phyloP scores from a whole-genome alignment of 2,888 invertebrate genomes.

The Pollenia amentaria region DNA sequence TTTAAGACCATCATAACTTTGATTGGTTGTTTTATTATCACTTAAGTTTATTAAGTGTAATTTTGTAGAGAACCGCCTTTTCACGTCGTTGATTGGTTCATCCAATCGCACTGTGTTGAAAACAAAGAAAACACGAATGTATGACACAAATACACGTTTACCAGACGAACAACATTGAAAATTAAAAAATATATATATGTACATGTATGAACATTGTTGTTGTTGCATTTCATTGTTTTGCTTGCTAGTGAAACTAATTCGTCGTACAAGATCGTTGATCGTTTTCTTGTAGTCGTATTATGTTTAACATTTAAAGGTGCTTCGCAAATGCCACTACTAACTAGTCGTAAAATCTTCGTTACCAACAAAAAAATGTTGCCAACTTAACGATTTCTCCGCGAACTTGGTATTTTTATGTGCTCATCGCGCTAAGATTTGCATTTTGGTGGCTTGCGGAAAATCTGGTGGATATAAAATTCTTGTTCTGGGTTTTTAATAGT shows the following conservation, averaged over 20 bases:
- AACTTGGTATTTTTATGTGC: too few relatives aligned
- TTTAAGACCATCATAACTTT: not conserved
- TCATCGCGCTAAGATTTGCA: too few relatives aligned
- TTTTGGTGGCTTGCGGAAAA: too few relatives aligned
- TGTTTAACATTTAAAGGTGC: slow-evolving; percentile 29
- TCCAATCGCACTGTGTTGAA: slow-evolving; percentile 15
- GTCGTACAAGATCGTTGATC: slow-evolving; percentile 43
- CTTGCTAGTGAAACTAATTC: slow-evolving; percentile 15
- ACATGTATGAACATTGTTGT: not conserved
- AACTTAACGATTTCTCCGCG: too few relatives aligned
- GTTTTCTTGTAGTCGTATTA: slow-evolving; percentile 42
- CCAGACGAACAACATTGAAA: slow-evolving; percentile 21
- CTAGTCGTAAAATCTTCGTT: not conserved
- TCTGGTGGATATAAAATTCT: too few relatives aligned
- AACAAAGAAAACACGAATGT: slow-evolving; percentile 60
- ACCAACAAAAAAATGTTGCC: not conserved
- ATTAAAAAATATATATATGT: too few relatives aligned
- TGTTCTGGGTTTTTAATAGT: too few relatives aligned
- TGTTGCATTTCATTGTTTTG: slow-evolving; percentile 8
- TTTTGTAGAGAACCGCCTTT: slow-evolving; percentile 64
- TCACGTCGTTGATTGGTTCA: slow-evolving; percentile 66
- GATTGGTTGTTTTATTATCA: slow-evolving; percentile 59
- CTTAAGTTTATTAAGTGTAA: slow-evolving; percentile 57
- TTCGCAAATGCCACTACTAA: not conserved
- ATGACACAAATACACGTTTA: slow-evolving; percentile 39